Evolutionary conservation across 2,113 vertebrate genomes (phyloP).

Genomic region (Rhynchomys soricoides): DNA sequence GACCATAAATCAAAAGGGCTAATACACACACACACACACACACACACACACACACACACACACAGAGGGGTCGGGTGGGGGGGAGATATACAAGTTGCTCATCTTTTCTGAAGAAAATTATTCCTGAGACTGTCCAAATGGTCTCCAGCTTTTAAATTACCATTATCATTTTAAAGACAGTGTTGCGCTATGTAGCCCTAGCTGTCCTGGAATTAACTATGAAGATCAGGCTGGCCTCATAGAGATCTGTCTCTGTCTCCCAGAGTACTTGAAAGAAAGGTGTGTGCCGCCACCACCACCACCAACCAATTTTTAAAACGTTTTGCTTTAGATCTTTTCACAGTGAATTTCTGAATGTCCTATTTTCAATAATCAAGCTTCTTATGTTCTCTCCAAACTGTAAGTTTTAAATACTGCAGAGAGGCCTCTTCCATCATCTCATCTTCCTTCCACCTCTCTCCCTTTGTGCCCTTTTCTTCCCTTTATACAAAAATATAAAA

Average conservation of each 20-base stretch:
- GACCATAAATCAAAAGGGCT: not conserved
- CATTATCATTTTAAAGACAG: not conserved
- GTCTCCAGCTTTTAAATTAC: not conserved
- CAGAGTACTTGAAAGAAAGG: not conserved
- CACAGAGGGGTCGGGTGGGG: too few species aligned
- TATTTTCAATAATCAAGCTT: not conserved
- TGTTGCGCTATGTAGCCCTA: not conserved
- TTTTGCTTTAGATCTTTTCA: slow-evolving; percentile 1
- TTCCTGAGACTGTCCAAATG: not conserved
- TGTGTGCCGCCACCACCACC: not conserved
- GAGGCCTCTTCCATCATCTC: not conserved
- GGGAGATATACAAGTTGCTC: not conserved
- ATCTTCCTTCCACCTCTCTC: not conserved
- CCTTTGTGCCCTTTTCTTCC: not conserved
- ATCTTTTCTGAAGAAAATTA: slow-evolving; percentile 13
- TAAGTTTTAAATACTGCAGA: not conserved
- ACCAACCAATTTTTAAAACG: not conserved
- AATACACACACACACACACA: not conserved
- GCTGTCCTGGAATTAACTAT: not conserved
- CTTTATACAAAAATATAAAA: slow-evolving; percentile 1
- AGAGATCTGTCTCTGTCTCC: not conserved
- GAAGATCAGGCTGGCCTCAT: not conserved
- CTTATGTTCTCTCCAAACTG: slow-evolving; percentile 4
- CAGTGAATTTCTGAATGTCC: slow-evolving; percentile 16
- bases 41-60: too few species aligned